Evolutionary conservation across 2,113 vertebrate genomes (phyloP), one percentile per base, ranked within the genome.

Genomic region (Dendropsophus ebraccatus): DNA sequence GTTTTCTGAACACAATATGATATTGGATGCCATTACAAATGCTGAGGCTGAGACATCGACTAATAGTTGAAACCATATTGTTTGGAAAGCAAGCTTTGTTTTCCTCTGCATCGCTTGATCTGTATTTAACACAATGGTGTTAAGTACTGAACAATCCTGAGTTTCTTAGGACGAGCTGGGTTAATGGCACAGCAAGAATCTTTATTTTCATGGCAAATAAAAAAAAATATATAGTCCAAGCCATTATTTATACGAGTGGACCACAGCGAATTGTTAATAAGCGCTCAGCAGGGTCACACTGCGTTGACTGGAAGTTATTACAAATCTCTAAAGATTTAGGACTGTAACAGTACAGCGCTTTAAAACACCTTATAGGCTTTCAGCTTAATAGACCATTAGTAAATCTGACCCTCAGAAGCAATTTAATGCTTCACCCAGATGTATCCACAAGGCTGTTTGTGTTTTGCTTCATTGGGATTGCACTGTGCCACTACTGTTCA

Each of bases 281-380:
- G 35, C 6, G n/a, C 78, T 62, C 56, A 62, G 32, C 56, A 47
- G 35, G 37, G 78, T 80, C 56, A 80, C 78, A 47, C 54, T 11
- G 35, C 28, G 56, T 62, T 62, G 35, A 47, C 56, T 80, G 56
- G 47, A 62, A 80, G 54, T 80, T 80, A 45, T 23, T 80, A 80
- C 54, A 80, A 80, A 62, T 47, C 56, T 62, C 78, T 62, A 17
- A 23, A 62, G 56, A 80, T 80, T 80, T 80, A 80, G 56, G 11
- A 47, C 56, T 80, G 32, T 23, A 62, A 28, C 54, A 62, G 21
- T 62, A 62, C 56, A 80, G 35, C 60, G 32, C 32, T 62, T 47
- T 56, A 62, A 37, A 62, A 80, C 37, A 80, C 56, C 35, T 17
- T 28, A 45, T n/a, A 80, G 32, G 12, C 21, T 62, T 77, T 80